These are phyloP conservation scores for Agrilus planipennis DNA, from an alignment of 1,140 invertebrate genomes.

Conservation along the genomic window DNA sequence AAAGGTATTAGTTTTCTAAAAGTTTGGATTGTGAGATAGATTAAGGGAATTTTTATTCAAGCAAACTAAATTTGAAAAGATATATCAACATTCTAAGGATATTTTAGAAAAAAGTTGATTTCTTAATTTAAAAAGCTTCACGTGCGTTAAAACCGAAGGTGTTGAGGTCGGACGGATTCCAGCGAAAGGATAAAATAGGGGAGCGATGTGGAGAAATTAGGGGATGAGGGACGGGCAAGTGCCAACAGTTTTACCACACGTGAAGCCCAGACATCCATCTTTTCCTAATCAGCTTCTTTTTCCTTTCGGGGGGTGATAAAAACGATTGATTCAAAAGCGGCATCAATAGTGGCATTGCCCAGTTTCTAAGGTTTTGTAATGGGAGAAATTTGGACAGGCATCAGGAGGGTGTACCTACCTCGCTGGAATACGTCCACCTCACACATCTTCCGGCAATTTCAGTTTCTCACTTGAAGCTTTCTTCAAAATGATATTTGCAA, in stretches of 20 bases:
- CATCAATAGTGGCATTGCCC: conserved; percentile 30
- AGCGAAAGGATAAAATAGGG: conserved; percentile 14
- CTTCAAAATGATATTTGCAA: too few species aligned
- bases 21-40: too few species aligned
- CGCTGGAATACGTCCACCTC: conserved; percentile 17
- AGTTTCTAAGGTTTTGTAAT: conserved; percentile 22
- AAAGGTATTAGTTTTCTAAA: too few species aligned
- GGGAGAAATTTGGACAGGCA: conserved; percentile 25
- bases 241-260: conserved; percentile 34
- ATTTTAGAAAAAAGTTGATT: too few species aligned
- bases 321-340: conserved; percentile 23
- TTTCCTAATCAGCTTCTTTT: conserved; percentile 13
- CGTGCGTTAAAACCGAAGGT: conserved; percentile 28
- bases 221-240: conserved; percentile 27
- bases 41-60: too few species aligned
- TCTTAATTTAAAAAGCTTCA: too few species aligned
- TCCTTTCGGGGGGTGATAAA: conserved; percentile 15
- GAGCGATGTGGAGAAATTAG: conserved; percentile 10
- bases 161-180: conserved; percentile 22
- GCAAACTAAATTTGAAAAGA: too few species aligned
- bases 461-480: too few species aligned
- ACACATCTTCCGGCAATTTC: too few species aligned
- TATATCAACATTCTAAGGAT: too few species aligned
- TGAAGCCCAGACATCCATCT: conserved; percentile 20
- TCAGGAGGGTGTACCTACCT: conserved; percentile 28